Evolutionary conservation across 2,113 vertebrate species (phyloP).

Genomic region (Rhabdomys dilectus): DNA sequence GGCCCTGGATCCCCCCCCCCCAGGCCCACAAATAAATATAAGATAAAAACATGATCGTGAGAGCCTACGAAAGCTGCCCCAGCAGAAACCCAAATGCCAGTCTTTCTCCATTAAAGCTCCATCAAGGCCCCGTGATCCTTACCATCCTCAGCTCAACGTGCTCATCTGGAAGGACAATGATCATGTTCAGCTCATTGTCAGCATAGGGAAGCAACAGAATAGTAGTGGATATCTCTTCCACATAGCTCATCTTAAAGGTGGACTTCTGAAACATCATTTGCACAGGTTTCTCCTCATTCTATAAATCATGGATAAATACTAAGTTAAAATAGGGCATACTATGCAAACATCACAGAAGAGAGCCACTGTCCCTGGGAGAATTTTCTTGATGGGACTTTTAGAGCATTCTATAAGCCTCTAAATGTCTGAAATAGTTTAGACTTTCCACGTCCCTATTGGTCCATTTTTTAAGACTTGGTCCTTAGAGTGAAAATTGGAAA

Average conservation of each 20-base stretch:
- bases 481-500: too few relatives aligned
- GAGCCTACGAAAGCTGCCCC: too few relatives aligned
- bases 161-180: conserved; percentile 91
- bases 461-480: background rate
- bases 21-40: background rate
- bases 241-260: conserved; percentile 83
- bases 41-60: background rate
- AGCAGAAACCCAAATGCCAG: accelerated
- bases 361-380: accelerated
- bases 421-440: background rate
- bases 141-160: conserved; percentile 82
- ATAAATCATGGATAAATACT: background rate
- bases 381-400: background rate
- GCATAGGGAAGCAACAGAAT: conserved; percentile 94
- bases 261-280: conserved; percentile 91
- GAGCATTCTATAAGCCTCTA: background rate
- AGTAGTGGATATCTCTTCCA: conserved; percentile 87
- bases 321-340: background rate
- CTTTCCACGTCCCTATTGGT: too few relatives aligned
- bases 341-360: accelerated
- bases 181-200: conserved; percentile 92
- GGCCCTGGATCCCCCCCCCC: background rate
- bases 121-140: accelerated
- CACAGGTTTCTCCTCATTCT: conserved; percentile 88
- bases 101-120: accelerated